Base-by-base conservation (phyloP, 2,797 vertebrate species). In the Benthosema pterotum region DNA sequence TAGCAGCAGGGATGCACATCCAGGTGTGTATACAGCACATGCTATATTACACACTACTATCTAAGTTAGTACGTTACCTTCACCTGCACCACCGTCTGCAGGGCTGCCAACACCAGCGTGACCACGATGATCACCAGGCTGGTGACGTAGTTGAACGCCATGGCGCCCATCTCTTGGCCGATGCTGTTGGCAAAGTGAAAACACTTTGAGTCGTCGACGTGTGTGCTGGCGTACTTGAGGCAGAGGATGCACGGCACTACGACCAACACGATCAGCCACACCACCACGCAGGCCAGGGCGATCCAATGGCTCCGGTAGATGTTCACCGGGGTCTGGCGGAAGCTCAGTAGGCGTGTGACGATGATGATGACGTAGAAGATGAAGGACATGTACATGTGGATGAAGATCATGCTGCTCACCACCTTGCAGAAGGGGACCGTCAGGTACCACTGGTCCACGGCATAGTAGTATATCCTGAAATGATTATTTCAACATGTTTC, bases 371-470 rank as follows among this genome's bases (percentile, higher is more conserved):
- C 67, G 0, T 98, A 99, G 83, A 98, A 92, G 0, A 94, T 1
- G 57, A 98, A 96, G 0, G 95, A 94, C 80, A 98, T 89, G 83
- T 97, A 95, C 93, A 97, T 96, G 82, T 98, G 97, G 49, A 95
- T 80, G 59, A 98, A 96, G 68, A 97, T 86, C 95, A 96, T 95
- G 18, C 88, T 79, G 0, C 96, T 98, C 77, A 95, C 87, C 7
- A 91, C 2, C 76, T 87, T 95, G 56, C 97, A 98, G 72, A 90
- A 88, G 0, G 1, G 0, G 0, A 0, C 0, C 0, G 80, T 6
- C 49, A 98, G 85, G 0, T 0, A 0, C 97, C 97, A 98, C 0
- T 1, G 0, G 0, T 14, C 0, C 0, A 2, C 62, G 0, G 80
- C 28, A 0, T 95, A 94, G 51, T 96, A 99, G 78, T 93, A 78